phyloP scores from a whole-genome alignment of 1,140 invertebrate species.

The Drosophila teissieri region DNA sequence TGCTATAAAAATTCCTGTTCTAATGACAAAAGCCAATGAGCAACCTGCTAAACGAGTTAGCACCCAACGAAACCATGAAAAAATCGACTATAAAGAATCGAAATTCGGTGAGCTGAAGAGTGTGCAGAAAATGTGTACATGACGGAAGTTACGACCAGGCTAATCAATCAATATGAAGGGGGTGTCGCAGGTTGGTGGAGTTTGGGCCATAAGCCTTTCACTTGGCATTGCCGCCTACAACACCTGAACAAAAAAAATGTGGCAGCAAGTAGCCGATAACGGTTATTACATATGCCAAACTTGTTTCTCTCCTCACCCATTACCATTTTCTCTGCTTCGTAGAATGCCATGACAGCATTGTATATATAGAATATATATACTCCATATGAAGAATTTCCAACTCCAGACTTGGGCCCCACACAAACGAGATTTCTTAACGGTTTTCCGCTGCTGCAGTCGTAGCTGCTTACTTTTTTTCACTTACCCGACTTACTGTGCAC shows the following conservation, averaged over 20 bases:
- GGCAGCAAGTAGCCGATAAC: conserved; percentile 45
- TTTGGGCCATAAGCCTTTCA: conserved; percentile 50
- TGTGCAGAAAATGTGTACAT: conserved; percentile 31
- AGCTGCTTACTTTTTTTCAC: conserved; percentile 36
- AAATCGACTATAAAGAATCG: conserved; percentile 26
- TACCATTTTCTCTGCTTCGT: conserved; percentile 29
- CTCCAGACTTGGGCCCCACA: conserved; percentile 46
- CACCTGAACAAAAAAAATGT: conserved; percentile 1
- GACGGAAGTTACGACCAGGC: conserved; percentile 60
- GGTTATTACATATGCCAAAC: conserved; percentile 74
- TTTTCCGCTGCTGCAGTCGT: conserved; percentile 47
- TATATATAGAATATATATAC: conserved; percentile 23
- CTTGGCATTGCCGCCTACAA: conserved; percentile 63
- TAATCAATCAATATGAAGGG: conserved; percentile 61
- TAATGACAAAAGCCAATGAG: conserved; percentile 67
- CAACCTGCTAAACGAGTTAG: conserved; percentile 68
- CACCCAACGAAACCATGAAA: conserved; percentile 11
- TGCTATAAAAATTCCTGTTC: conserved; percentile 63
- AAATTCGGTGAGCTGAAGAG: conserved; percentile 12
- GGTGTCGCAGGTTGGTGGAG: conserved; percentile 15
- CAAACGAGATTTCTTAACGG: conserved; percentile 78
- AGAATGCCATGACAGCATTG: conserved; percentile 61
- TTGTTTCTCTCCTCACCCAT: conserved; percentile 39
- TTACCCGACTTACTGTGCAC: conserved; percentile 52
- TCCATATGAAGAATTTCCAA: conserved; percentile 48